phyloP scores from a whole-genome alignment of 2,113 vertebrate genomes.

The Dryoscopus gambensis region DNA sequence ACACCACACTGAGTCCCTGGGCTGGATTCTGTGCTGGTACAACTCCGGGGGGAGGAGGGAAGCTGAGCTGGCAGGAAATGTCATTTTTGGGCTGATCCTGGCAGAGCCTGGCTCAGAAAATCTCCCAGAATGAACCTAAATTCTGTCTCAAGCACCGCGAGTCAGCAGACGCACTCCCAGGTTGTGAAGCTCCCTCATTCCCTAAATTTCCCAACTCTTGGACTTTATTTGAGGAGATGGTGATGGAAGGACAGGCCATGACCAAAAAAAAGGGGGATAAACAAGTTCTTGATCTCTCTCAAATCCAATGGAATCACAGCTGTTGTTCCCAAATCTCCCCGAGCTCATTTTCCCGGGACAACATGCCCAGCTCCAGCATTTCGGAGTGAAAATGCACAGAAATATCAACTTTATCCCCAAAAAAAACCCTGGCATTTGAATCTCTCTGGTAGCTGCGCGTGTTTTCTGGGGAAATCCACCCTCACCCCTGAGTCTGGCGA shows the following conservation, averaged over 20 bases:
- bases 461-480: background rate
- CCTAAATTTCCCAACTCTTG: background rate
- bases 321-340: background rate
- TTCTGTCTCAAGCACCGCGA: fast-evolving
- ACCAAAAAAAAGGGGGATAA: background rate
- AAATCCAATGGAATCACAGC: background rate
- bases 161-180: fast-evolving
- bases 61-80: background rate
- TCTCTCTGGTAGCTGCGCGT: background rate
- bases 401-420: background rate
- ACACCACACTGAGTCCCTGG: background rate
- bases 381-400: background rate
- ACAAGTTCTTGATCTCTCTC: background rate
- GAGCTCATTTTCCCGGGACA: background rate
- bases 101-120: background rate
- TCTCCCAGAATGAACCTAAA: fast-evolving
- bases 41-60: background rate
- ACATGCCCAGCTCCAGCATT: background rate
- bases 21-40: background rate
- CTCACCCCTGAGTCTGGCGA: background rate
- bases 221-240: background rate
- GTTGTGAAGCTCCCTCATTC: background rate
- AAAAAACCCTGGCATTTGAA: background rate
- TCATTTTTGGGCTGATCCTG: background rate
- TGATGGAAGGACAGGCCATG: background rate